These are phyloP conservation scores for Notoglanidium macrostoma DNA, from an alignment of 2,797 vertebrate genomes.

Conservation along the genomic window DNA sequence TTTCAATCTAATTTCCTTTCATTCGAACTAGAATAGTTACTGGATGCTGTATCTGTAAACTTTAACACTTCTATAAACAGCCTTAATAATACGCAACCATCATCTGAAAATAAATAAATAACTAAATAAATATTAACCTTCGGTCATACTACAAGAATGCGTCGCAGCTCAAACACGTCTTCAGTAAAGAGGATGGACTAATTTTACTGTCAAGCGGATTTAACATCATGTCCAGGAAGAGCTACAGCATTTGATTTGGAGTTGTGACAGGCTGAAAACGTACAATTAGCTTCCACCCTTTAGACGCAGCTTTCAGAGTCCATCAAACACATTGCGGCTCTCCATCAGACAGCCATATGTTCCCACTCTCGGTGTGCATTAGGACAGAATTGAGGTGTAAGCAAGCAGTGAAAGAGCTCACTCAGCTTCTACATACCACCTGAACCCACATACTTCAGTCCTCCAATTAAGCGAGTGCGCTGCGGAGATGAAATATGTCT, in stretches of 20 bases:
- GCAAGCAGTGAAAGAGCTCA: conserved; percentile 32
- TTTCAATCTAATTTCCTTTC: background rate
- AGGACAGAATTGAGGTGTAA: conserved; percentile 23
- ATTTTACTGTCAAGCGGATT: background rate
- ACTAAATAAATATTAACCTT: background rate
- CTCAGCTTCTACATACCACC: conserved; percentile 37
- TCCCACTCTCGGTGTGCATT: background rate
- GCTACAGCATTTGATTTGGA: conserved; percentile 21
- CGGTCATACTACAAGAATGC: background rate
- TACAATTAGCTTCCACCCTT: conserved; percentile 38
- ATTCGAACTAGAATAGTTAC: background rate
- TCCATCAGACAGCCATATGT: conserved; percentile 25
- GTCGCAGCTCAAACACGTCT: background rate
- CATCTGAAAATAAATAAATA: background rate
- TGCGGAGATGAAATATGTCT: conserved; percentile 60
- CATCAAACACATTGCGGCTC: conserved; percentile 31
- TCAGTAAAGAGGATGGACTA: background rate
- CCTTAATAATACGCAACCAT: background rate
- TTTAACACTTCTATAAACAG: background rate
- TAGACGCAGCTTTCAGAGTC: conserved; percentile 25
- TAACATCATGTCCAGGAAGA: conserved; percentile 20
- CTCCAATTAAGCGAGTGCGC: conserved; percentile 64
- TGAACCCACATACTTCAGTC: conserved; percentile 56
- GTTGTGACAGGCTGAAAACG: conserved; percentile 15
- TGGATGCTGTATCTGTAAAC: background rate